Percentiles rank a stretch among this genome's conserved stretches.
Evolutionary conservation across 2,888 invertebrate species (phyloP).

Genomic region (Saturnia pavonia): DNA sequence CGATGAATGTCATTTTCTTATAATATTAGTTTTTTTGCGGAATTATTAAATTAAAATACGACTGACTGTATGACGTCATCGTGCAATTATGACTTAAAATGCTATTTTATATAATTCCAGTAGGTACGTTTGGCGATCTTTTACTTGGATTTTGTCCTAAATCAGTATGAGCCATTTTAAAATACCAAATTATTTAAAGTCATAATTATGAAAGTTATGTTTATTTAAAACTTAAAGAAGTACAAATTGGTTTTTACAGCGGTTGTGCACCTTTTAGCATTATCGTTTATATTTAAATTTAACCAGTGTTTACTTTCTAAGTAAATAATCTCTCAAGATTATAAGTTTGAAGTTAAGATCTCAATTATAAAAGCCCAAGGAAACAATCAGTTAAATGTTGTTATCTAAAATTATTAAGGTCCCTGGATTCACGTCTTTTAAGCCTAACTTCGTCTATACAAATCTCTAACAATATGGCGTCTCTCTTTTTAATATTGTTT

Average conservation of each 20-base stretch:
- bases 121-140: background rate
- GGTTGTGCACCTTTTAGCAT: background rate
- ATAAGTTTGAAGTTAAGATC: background rate
- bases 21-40: background rate
- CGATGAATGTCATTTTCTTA: background rate
- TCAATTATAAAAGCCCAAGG: background rate
- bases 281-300: background rate
- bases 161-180: background rate
- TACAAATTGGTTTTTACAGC: background rate
- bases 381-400: background rate
- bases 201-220: background rate
- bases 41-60: background rate
- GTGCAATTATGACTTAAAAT: background rate
- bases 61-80: background rate
- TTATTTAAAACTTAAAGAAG: background rate
- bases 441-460: too few relatives aligned
- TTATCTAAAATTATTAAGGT: too few relatives aligned
- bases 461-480: too few relatives aligned
- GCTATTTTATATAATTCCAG: background rate
- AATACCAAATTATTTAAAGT: background rate
- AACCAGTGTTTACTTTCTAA: background rate
- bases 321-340: background rate
- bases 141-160: background rate
- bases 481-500: too few relatives aligned
- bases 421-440: too few relatives aligned